Evolutionary conservation across 2,888 invertebrate species (phyloP).

Genomic region (Caenorhabditis sp.): DNA sequence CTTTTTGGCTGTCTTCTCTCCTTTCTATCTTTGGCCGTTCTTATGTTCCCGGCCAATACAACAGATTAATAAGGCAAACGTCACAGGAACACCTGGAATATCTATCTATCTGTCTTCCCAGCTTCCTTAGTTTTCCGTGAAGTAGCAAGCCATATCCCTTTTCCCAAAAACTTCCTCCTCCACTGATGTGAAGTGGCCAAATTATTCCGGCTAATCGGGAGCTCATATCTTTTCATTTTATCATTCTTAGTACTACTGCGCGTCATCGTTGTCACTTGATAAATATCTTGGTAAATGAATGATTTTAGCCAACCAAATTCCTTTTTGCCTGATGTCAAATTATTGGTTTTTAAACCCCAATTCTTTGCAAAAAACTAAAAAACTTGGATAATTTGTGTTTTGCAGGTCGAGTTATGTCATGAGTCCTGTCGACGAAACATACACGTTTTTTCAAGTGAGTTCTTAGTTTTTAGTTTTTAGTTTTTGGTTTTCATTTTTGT

Average conservation of each 20-base stretch:
- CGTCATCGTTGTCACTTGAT: slow-evolving; percentile 17
- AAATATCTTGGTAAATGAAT: slow-evolving; percentile 31
- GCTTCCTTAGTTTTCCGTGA: slow-evolving; percentile 1
- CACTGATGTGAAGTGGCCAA: neutral
- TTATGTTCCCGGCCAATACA: neutral
- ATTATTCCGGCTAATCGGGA: slow-evolving; percentile 6
- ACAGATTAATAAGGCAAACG: slow-evolving; percentile 45
- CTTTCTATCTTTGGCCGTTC: too few species aligned
- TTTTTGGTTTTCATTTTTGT: too few species aligned
- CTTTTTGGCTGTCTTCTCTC: slow-evolving; percentile 21
- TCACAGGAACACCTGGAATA: neutral
- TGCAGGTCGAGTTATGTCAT: slow-evolving; percentile 74
- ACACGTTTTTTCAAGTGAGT: slow-evolving; percentile 71
- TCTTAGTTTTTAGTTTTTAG: neutral
- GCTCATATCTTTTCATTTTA: neutral
- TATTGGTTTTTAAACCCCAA: slow-evolving; percentile 16
- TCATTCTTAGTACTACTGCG: slow-evolving; percentile 11
- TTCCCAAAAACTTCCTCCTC: slow-evolving; percentile 7
- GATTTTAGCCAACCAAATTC: slow-evolving; percentile 17
- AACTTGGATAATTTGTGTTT: slow-evolving; percentile 33
- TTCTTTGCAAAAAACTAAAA: too few species aligned
- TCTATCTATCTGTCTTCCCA: slow-evolving; percentile 14
- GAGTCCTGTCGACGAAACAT: slow-evolving; percentile 67
- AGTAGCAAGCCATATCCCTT: neutral
- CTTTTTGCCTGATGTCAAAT: neutral